These are phyloP conservation scores for Pecten maximus DNA, from an alignment of 2,888 invertebrate species.

Conservation along the genomic window DNA sequence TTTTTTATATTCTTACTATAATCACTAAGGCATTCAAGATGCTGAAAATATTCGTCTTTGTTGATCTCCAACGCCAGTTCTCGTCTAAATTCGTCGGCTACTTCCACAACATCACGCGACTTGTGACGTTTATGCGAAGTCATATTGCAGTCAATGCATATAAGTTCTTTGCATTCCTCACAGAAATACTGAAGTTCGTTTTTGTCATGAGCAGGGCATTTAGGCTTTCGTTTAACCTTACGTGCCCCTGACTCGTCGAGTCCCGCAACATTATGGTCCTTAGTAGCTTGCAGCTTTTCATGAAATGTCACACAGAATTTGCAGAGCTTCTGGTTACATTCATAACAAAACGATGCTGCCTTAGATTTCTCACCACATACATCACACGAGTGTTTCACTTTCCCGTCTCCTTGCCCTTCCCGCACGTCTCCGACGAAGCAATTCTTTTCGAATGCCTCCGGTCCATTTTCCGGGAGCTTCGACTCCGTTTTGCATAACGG, in stretches of 20 bases:
- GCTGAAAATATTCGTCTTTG: neutral
- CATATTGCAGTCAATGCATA: conserved; percentile 50
- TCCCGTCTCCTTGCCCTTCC: neutral
- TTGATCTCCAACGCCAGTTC: conserved; percentile 6
- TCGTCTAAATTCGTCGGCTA: conserved; percentile 33
- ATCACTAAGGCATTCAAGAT: neutral
- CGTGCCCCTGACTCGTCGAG: conserved; percentile 40
- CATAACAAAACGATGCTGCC: conserved; percentile 42
- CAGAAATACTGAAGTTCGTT: conserved; percentile 48
- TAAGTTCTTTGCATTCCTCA: conserved; percentile 43
- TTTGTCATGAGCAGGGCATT: conserved; percentile 40
- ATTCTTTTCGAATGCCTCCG: conserved; percentile 42
- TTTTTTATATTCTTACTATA: conserved; percentile 28
- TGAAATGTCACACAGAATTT: conserved; percentile 46
- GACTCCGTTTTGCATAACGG: conserved; percentile 43
- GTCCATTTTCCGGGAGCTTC: conserved; percentile 42
- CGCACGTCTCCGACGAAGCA: conserved; percentile 36
- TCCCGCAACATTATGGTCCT: conserved; percentile 39
- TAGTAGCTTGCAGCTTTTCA: conserved; percentile 46
- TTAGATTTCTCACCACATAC: conserved; percentile 48
- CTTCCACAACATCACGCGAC: conserved; percentile 41
- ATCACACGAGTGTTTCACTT: conserved; percentile 43
- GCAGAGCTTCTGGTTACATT: conserved; percentile 49
- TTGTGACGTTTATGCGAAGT: conserved; percentile 47
- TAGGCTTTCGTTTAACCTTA: neutral